Evolutionary conservation across 2,888 invertebrate genomes (phyloP).

Genomic region (Stegophylla sp.): DNA sequence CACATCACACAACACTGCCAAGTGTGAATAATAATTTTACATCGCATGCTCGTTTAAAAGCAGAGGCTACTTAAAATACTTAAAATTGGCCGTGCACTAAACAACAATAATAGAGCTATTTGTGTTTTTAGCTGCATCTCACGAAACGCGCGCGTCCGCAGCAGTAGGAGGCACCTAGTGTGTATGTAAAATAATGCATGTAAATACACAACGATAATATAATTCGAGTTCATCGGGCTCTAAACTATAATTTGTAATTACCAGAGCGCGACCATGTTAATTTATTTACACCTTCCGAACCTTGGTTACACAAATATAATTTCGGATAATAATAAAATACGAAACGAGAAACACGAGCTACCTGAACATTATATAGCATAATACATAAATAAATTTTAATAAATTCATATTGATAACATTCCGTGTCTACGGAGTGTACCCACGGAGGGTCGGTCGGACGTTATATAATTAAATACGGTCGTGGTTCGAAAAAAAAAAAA

Average conservation of each 20-base stretch:
- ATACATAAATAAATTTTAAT: too few species aligned
- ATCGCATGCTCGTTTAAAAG: slow-evolving; percentile 26
- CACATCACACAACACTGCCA: too few species aligned
- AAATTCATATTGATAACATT: too few species aligned
- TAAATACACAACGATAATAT: slow-evolving; percentile 28
- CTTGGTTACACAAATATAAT: neutral
- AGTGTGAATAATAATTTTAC: slow-evolving; percentile 30
- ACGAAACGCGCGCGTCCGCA: too few species aligned
- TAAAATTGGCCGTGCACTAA: neutral
- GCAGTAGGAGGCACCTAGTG: too few species aligned
- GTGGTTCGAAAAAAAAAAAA: too few species aligned
- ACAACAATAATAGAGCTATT: slow-evolving; percentile 12
- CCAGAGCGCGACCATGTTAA: slow-evolving; percentile 36
- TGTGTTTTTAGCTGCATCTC: slow-evolving; percentile 5
- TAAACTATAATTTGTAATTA: slow-evolving; percentile 38
- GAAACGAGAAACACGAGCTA: neutral
- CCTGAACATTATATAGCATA: too few species aligned
- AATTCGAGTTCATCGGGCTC: slow-evolving; percentile 23
- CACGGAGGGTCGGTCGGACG: too few species aligned
- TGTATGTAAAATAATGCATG: slow-evolving; percentile 11
- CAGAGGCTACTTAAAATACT: neutral
- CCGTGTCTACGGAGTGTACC: too few species aligned
- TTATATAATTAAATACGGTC: too few species aligned
- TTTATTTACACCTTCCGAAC: slow-evolving; percentile 30
- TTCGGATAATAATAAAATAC: neutral